These are phyloP conservation scores for Eupelmus urozonus DNA, from an alignment of 2,888 invertebrate genomes.

Conservation along the genomic window DNA sequence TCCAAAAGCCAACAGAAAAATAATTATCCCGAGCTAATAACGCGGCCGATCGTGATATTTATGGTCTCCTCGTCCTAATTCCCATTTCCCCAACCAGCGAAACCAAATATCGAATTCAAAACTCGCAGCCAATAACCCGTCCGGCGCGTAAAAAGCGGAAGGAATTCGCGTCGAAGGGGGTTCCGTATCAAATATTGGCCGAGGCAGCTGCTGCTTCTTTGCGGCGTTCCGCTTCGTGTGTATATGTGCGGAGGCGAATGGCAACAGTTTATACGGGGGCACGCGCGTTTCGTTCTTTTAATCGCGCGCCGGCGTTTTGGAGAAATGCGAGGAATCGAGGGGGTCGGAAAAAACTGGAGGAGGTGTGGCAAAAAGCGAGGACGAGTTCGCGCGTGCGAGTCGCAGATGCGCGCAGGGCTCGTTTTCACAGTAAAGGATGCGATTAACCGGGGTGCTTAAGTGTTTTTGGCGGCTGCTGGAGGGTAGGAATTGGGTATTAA, in stretches of 20 bases:
- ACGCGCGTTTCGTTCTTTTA: conserved; percentile 35
- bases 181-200: conserved; percentile 71
- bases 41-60: conserved; percentile 42
- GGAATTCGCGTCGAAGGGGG: conserved; percentile 67
- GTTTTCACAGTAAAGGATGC: conserved; percentile 17
- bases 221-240: conserved; percentile 62
- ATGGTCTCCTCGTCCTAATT: conserved; percentile 43
- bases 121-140: neutral
- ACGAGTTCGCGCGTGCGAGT: conserved; percentile 25
- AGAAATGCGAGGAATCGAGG: conserved; percentile 32
- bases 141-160: conserved; percentile 67
- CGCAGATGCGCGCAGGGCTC: neutral
- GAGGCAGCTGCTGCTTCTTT: conserved; percentile 63
- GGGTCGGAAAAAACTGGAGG: conserved; percentile 5
- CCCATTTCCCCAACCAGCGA: conserved; percentile 31
- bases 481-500: neutral
- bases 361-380: conserved; percentile 42
- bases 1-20: conserved; percentile 11
- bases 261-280: conserved; percentile 39
- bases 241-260: conserved; percentile 62
- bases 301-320: conserved; percentile 46
- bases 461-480: neutral
- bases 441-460: neutral
- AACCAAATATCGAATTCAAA: conserved; percentile 10
- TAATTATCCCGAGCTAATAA: conserved; percentile 6